Percentiles rank a stretch among this genome's conserved stretches.
Evolutionary conservation across 2,797 vertebrate species (phyloP).

Genomic region (Sitta carolinensis): DNA sequence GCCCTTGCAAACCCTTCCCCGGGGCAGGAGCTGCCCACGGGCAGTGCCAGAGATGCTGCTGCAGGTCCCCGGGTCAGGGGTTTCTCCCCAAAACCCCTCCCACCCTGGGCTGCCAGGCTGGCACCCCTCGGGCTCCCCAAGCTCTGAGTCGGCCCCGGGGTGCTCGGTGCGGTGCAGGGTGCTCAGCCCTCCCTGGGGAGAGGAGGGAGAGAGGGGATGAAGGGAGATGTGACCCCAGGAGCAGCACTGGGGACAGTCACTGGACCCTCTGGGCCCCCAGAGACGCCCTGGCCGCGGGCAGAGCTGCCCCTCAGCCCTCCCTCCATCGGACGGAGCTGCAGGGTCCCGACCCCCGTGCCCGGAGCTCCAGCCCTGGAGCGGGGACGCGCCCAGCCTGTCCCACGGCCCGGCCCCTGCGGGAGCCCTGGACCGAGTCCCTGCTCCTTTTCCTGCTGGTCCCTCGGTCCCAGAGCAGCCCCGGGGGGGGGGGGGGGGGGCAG

Average conservation of each 20-base stretch:
- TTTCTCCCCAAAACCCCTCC: not conserved
- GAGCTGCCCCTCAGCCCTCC: not conserved
- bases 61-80: not conserved
- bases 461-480: not conserved
- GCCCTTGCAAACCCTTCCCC: not conserved
- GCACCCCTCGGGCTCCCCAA: not conserved
- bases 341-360: not conserved
- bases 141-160: accelerated
- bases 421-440: not conserved
- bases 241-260: not conserved
- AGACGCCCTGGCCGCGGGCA: not conserved
- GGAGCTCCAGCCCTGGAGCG: not conserved
- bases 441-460: accelerated
- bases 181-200: not conserved
- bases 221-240: not conserved
- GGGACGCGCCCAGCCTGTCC: not conserved
- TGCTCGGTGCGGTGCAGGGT: not conserved
- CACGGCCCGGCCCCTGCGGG: accelerated
- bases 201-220: not conserved
- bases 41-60: not conserved
- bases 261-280: accelerated
- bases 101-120: not conserved
- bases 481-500: accelerated
- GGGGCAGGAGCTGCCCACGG: not conserved
- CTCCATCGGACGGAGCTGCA: not conserved